Base-by-base conservation (phyloP, 2,888 invertebrate species). In the Pantelozetes paolii region DNA sequence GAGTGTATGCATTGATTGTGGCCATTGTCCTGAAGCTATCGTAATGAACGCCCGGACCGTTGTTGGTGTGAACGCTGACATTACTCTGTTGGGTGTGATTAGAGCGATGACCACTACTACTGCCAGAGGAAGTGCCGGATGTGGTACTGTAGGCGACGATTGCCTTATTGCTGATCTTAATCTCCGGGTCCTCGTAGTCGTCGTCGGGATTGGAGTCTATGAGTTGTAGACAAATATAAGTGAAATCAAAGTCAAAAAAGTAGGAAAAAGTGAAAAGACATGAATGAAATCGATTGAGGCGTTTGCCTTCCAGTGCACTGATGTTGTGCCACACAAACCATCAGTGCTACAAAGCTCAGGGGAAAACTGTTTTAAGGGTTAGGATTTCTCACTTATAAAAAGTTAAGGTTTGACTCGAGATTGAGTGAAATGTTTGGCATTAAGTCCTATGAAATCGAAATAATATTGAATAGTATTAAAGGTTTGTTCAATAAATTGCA, bases 151-250 rank as follows among this genome's bases (percentile, higher is more conserved):
- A 71, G 36, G 50, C 71, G 30, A 57, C 45, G 1, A 48, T 30
- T 6, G 42, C 28, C 48, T 54, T 48, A 36, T 32, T 45, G 28
- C 18, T 71, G n/a, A 54, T 50, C 36, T 70, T 71, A 6, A 73
- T n/a, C 13, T 75, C 73, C 9, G 73, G 73, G 20, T 75, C 75
- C 30, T 73, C 73, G 40, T 72, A 71, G 26, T 72, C 50, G 32
- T 75, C 75, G 28, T 72, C 70, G 28, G 54, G 20, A 70, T 73
- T 73, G 1, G 73, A 73, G 18, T 73, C 73, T 73, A 40, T 20
- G 3, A n/a, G n/a, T n/a, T n/a, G n/a, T n/a, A n/a, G 11, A 1
- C 9, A 54, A 26, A 64, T 5, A 45, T 23, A n/a, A 18, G 6
- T 45, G 48, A 32, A 28, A n/a, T n/a, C n/a, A n/a, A n/a, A n/a